Percentiles rank a stretch among this genome's conserved stretches.
phyloP scores from a whole-genome alignment of 2,888 invertebrate genomes.

The Pristionchus japonicus region DNA sequence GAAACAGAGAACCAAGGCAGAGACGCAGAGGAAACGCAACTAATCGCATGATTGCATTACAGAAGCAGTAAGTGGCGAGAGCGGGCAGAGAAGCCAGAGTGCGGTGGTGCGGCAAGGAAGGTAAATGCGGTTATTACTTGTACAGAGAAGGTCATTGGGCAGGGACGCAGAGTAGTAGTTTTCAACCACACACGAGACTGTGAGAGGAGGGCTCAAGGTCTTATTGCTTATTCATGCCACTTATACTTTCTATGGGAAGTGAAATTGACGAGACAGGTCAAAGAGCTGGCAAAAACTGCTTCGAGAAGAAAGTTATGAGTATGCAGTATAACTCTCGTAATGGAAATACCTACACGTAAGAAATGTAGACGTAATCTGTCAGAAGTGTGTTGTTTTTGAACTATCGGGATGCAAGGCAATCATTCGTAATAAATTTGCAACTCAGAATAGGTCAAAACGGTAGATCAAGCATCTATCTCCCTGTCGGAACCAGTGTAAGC shows the following conservation, averaged over 20 bases:
- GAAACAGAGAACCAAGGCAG: neutral
- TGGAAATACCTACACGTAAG: too few species aligned
- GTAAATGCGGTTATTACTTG: slow-evolving; percentile 26
- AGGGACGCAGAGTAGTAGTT: neutral
- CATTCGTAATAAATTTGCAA: too few species aligned
- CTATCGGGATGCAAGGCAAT: too few species aligned
- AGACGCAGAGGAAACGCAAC: slow-evolving; percentile 25
- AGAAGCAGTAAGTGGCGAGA: neutral
- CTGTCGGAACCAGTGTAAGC: neutral
- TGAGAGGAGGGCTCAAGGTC: neutral
- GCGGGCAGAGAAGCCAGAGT: too few species aligned
- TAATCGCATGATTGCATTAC: slow-evolving; percentile 35
- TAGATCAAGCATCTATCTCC: neutral
- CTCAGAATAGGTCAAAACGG: neutral
- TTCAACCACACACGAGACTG: neutral
- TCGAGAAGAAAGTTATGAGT: too few species aligned
- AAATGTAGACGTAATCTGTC: too few species aligned
- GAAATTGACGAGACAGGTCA: neutral
- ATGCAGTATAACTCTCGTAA: too few species aligned
- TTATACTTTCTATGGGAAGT: neutral
- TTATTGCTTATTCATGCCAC: neutral
- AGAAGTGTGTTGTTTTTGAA: too few species aligned
- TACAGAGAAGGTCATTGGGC: neutral
- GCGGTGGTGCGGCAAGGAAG: neutral
- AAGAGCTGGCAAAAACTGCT: neutral